Percentiles rank a stretch among this genome's conserved stretches.
phyloP scores from a whole-genome alignment of 2,888 invertebrate species.

The Baccha elongata region DNA sequence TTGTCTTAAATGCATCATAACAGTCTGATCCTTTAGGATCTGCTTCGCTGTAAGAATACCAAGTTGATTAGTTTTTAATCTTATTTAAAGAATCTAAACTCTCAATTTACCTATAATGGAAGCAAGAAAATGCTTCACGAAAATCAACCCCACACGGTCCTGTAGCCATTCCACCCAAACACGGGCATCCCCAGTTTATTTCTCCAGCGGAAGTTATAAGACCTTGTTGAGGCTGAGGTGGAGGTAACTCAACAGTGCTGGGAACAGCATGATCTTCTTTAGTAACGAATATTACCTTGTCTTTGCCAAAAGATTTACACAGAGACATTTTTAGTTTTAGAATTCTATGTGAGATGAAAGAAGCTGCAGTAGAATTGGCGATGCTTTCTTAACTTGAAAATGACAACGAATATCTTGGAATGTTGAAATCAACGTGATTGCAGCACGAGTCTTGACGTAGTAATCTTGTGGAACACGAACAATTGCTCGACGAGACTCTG shows the following conservation, averaged over 20 bases:
- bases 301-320: conserved; percentile 86
- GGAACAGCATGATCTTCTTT: conserved; percentile 90
- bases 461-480: conserved; percentile 84
- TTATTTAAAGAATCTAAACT: too few species aligned
- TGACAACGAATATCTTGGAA: conserved; percentile 83
- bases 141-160: conserved; percentile 98
- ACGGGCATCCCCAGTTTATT: conserved; percentile 98
- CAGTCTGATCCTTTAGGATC: conserved; percentile 97
- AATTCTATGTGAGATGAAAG: conserved; percentile 53
- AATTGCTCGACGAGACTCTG: conserved; percentile 82
- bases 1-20: conserved; percentile 93
- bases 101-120: conserved; percentile 88
- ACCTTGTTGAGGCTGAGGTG: conserved; percentile 90
- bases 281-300: conserved; percentile 91
- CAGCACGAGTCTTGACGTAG: conserved; percentile 84
- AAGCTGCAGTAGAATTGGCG: conserved; percentile 74
- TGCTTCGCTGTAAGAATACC: conserved; percentile 86
- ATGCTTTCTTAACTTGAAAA: conserved; percentile 84
- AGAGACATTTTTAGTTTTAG: conserved; percentile 80
- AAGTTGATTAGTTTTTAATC: too few species aligned
- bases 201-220: conserved; percentile 92
- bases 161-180: conserved; percentile 98
- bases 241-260: conserved; percentile 87
- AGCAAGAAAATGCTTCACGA: conserved; percentile 96
- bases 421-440: conserved; percentile 84